These are phyloP conservation scores for Callospermophilus lateralis DNA, from an alignment of 2,113 vertebrate species.

Conservation along the genomic window DNA sequence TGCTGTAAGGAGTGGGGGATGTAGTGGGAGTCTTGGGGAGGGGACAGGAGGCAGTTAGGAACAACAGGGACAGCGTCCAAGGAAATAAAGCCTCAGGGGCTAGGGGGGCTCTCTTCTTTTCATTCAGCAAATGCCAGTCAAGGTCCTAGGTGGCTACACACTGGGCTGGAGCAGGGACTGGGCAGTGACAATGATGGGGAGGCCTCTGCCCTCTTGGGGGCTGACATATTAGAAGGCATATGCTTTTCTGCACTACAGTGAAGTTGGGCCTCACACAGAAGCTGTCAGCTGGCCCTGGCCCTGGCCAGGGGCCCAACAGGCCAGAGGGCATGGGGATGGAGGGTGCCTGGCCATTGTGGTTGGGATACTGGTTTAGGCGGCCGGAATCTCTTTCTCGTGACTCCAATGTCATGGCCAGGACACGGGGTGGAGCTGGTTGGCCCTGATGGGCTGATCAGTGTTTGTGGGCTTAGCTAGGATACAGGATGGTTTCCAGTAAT, in stretches of 20 bases:
- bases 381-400: background rate
- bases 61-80: background rate
- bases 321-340: constrained; percentile 52
- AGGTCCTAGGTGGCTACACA: background rate
- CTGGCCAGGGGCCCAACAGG: constrained; percentile 41
- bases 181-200: background rate
- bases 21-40: background rate
- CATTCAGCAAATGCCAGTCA: background rate
- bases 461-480: background rate
- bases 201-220: background rate
- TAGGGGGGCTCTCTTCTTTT: constrained; percentile 1
- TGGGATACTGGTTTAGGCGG: background rate
- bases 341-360: constrained; percentile 17
- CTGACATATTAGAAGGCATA: background rate
- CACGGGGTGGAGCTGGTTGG: background rate
- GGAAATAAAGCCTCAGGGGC: background rate
- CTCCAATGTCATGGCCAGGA: background rate
- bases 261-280: background rate
- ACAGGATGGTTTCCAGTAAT: background rate
- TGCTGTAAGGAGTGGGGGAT: background rate
- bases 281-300: background rate
- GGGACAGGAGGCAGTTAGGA: background rate
- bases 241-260: background rate
- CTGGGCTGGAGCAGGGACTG: background rate
- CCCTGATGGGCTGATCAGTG: background rate